Percentiles rank a stretch among this genome's conserved stretches.
phyloP scores from a whole-genome alignment of 2,113 vertebrate species.

The Oryzias celebensis region DNA sequence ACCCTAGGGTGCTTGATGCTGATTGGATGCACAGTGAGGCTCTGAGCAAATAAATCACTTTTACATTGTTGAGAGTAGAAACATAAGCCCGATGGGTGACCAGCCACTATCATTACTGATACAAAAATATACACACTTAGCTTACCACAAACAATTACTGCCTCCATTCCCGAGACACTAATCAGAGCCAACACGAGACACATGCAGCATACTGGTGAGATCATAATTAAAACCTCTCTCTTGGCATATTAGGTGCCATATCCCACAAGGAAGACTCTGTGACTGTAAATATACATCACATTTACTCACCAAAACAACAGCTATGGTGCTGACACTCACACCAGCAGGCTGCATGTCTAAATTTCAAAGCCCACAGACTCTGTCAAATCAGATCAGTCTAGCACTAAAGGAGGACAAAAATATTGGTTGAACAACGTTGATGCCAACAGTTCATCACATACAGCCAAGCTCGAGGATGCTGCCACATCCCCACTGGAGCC shows the following conservation, averaged over 20 bases:
- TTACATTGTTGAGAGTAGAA: slow-evolving; percentile 62
- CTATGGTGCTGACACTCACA: slow-evolving; percentile 12
- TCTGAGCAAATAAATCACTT: slow-evolving; percentile 69
- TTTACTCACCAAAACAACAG: slow-evolving; percentile 35
- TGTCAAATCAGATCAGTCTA: background rate
- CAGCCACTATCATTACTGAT: slow-evolving; percentile 48
- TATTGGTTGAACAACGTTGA: too few species aligned
- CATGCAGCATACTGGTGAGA: slow-evolving; percentile 71
- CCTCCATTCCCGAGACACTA: slow-evolving; percentile 77
- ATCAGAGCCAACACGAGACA: slow-evolving; percentile 75
- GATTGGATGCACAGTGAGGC: slow-evolving; percentile 65
- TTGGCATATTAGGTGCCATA: slow-evolving; percentile 69
- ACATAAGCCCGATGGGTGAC: slow-evolving; percentile 68
- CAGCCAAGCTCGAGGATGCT: too few species aligned
- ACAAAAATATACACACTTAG: slow-evolving; percentile 24
- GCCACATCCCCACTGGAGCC: too few species aligned
- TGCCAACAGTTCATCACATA: too few species aligned
- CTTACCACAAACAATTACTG: slow-evolving; percentile 75
- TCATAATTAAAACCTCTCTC: slow-evolving; percentile 81
- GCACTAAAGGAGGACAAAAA: background rate
- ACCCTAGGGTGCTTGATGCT: slow-evolving; percentile 65
- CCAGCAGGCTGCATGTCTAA: slow-evolving; percentile 7
- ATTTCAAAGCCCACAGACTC: background rate
- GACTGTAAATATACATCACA: slow-evolving; percentile 68
- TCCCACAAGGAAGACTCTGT: slow-evolving; percentile 68